Evolutionary conservation across 2,113 vertebrate genomes (phyloP).

Genomic region (Limnothrissa miodon): DNA sequence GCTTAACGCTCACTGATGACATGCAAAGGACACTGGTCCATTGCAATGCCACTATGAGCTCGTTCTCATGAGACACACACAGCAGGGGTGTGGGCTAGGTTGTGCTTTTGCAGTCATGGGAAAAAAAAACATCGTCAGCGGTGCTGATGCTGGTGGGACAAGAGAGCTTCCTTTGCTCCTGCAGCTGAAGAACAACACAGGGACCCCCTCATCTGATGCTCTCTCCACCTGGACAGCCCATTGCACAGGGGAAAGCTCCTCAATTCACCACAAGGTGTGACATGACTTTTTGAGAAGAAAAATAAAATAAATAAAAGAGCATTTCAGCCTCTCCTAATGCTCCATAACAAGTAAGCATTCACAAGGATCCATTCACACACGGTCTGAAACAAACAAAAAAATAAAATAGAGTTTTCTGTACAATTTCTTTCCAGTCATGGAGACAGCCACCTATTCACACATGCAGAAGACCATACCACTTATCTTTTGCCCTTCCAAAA

Average conservation of each 20-base stretch:
- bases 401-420: constrained; percentile 43
- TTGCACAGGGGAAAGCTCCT: background rate
- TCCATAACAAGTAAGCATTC: background rate
- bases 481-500: background rate
- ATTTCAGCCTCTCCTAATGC: constrained; percentile 7
- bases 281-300: background rate
- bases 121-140: constrained; percentile 29
- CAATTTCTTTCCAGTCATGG: constrained; percentile 29
- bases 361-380: constrained; percentile 8
- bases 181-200: background rate
- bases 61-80: background rate
- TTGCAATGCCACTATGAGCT: background rate
- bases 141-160: background rate
- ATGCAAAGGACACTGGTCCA: background rate
- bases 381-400: constrained; percentile 23
- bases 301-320: background rate
- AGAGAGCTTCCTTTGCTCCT: background rate
- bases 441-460: constrained; percentile 7
- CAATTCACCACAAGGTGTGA: background rate
- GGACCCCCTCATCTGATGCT: constrained; percentile 41
- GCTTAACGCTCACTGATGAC: background rate
- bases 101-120: background rate
- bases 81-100: no score
- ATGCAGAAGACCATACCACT: background rate
- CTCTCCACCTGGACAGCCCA: constrained; percentile 25